Evolutionary conservation across 1,140 invertebrate genomes (phyloP).

Genomic region (Globodera ellingtonae): DNA sequence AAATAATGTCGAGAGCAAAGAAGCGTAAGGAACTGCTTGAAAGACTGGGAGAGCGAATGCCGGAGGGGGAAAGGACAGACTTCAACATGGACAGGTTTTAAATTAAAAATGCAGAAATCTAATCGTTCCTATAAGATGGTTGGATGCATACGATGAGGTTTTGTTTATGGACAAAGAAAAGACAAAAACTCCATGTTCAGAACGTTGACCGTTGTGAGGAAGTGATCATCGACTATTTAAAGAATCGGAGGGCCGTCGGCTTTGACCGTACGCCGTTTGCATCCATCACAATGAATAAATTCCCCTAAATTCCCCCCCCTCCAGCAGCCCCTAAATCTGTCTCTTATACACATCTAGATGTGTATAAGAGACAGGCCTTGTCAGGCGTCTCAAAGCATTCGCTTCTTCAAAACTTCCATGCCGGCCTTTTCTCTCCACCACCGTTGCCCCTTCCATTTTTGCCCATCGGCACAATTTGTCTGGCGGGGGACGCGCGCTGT

Average conservation of each 20-base stretch:
- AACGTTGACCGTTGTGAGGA: constrained; percentile 42
- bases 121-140: constrained; percentile 30
- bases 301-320: neutral
- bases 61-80: constrained; percentile 46
- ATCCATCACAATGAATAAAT: neutral
- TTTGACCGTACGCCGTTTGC: constrained; percentile 31
- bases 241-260: constrained; percentile 46
- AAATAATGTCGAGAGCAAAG: constrained; percentile 12
- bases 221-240: constrained; percentile 48
- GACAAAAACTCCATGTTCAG: constrained; percentile 9
- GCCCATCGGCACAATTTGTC: constrained; percentile 1
- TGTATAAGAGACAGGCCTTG: no score
- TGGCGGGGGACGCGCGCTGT: constrained; percentile 21
- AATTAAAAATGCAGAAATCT: neutral
- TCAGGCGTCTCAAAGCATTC: constrained; percentile 10
- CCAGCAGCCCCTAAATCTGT: no score
- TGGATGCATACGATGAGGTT: constrained; percentile 45
- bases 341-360: no score
- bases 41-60: constrained; percentile 23
- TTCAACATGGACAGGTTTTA: constrained; percentile 40
- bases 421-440: constrained; percentile 33
- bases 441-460: constrained; percentile 15
- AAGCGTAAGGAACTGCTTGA: constrained; percentile 34
- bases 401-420: constrained; percentile 48
- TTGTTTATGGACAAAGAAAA: neutral